Percentiles rank a stretch among this genome's conserved stretches.
These are phyloP conservation scores for Mesorhabditis spiculigera DNA, from an alignment of 2,888 invertebrate genomes.

Conservation along the genomic window DNA sequence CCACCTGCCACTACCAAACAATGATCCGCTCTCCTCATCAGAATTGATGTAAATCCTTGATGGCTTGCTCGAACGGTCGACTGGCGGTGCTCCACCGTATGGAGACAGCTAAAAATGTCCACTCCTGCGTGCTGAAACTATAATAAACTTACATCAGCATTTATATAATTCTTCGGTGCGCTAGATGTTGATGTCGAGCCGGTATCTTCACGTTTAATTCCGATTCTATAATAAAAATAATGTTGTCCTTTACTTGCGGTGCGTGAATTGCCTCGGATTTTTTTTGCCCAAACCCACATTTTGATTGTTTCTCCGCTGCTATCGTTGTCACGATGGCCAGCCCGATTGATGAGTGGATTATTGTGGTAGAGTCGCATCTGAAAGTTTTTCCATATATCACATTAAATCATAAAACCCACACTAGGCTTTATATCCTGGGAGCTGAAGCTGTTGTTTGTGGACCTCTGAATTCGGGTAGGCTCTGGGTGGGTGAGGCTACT, in stretches of 20 bases:
- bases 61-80: conserved; percentile 3
- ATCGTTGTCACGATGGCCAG: not conserved
- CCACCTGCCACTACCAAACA: not conserved
- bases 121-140: no score
- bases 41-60: not conserved
- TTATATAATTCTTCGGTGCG: no score
- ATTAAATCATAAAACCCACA: no score
- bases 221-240: no score
- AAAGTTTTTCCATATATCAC: not conserved
- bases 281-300: not conserved
- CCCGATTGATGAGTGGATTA: not conserved
- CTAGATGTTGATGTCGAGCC: no score
- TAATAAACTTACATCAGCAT: no score
- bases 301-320: conserved; percentile 5
- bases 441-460: no score
- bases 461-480: no score
- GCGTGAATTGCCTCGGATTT: not conserved
- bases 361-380: not conserved
- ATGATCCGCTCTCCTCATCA: not conserved
- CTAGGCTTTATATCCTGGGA: no score
- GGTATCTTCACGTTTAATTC: no score
- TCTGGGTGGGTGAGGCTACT: no score
- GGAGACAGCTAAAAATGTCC: no score
- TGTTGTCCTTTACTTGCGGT: not conserved
- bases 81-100: not conserved